These are phyloP conservation scores for Lacerta viridis DNA, from an alignment of 2,797 vertebrate genomes.

Conservation along the genomic window DNA sequence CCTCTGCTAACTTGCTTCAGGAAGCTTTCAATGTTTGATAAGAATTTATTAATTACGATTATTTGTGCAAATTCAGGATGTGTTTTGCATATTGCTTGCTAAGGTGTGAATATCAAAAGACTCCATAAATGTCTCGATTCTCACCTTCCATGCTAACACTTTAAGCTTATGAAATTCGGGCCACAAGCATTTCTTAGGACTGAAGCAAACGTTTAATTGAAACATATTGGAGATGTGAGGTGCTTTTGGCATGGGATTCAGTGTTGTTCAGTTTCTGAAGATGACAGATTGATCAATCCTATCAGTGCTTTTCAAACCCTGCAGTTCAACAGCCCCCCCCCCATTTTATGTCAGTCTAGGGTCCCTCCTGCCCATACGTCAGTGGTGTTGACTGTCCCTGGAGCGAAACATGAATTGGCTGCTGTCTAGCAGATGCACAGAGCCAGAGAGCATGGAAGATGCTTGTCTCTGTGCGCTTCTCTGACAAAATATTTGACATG, in stretches of 20 bases:
- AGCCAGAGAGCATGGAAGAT: neutral
- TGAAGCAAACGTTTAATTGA: neutral
- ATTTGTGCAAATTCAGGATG: too few relatives aligned
- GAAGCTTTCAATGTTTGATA: too few relatives aligned
- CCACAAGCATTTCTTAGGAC: neutral
- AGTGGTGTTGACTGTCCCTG: neutral
- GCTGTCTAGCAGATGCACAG: neutral
- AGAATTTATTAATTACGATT: too few relatives aligned
- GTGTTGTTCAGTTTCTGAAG: neutral
- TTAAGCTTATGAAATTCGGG: too few relatives aligned
- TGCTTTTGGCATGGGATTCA: too few relatives aligned
- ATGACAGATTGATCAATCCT: neutral
- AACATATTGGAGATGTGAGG: too few relatives aligned
- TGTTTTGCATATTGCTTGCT: too few relatives aligned
- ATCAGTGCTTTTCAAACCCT: neutral
- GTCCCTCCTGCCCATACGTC: neutral
- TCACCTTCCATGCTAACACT: neutral
- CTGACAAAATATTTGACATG: conserved; percentile 7
- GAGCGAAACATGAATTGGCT: neutral
- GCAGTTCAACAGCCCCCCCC: neutral
- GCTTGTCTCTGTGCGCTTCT: neutral
- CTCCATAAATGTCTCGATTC: neutral
- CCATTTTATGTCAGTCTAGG: neutral
- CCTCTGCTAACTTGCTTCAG: too few relatives aligned
- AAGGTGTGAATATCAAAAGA: too few relatives aligned